phyloP scores from a whole-genome alignment of 2,113 vertebrate genomes.

The Empidonax traillii region DNA sequence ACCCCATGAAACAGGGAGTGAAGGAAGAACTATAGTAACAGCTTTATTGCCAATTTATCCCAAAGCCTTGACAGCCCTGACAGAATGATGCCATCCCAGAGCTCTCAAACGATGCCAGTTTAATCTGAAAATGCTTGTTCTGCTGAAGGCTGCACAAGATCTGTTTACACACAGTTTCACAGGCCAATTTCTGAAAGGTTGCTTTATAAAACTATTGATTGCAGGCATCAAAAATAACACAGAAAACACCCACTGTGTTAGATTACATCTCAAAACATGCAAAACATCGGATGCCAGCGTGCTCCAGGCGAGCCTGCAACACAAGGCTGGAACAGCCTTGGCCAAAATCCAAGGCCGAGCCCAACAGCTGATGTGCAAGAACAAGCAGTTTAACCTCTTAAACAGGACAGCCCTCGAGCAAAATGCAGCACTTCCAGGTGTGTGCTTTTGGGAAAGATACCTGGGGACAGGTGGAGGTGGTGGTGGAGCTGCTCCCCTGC shows the following conservation, averaged over 20 bases:
- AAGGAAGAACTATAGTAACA: neutral
- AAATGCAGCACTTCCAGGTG: neutral
- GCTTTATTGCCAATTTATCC: neutral
- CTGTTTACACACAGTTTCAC: accelerated
- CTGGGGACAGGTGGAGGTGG: constrained; percentile 84
- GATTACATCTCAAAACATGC: neutral
- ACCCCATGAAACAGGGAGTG: neutral
- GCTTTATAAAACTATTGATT: neutral
- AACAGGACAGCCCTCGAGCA: neutral
- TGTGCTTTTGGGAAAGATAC: constrained; percentile 58
- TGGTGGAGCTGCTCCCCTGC: constrained; percentile 87
- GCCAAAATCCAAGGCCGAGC: neutral
- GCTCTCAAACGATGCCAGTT: neutral
- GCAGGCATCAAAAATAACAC: neutral
- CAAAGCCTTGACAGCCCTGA: neutral
- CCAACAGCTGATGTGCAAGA: neutral
- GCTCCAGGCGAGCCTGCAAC: neutral
- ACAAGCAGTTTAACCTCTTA: neutral
- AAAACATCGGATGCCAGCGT: neutral
- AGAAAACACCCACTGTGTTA: neutral
- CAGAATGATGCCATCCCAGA: neutral
- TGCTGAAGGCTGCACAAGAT: neutral
- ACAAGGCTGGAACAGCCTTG: neutral
- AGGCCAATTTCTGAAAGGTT: neutral
- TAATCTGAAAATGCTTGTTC: neutral